phyloP scores from a whole-genome alignment of 2,113 vertebrate species.

The Ochotona curzoniae region DNA sequence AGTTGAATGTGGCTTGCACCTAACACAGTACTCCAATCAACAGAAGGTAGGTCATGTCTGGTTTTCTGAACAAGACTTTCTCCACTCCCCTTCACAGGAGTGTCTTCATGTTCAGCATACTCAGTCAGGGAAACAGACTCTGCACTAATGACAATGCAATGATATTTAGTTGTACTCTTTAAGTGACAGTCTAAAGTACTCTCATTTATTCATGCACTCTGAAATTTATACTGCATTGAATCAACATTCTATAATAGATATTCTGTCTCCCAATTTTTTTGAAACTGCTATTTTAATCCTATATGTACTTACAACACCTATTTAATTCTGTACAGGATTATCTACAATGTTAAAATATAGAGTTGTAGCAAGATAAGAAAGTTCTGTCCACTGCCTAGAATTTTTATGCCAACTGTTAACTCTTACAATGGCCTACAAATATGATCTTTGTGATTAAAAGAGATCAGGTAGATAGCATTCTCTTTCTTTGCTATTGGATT shows the following conservation, averaged over 20 bases:
- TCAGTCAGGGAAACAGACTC: background rate
- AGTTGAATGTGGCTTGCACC: background rate
- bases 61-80: background rate
- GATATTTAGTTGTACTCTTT: background rate
- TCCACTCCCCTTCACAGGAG: background rate
- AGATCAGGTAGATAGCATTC: background rate
- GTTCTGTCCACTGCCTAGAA: background rate
- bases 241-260: background rate
- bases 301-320: background rate
- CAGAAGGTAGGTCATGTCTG: background rate
- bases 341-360: background rate
- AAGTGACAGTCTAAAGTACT: background rate
- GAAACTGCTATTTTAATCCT: background rate
- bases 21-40: background rate
- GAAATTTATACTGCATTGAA: background rate
- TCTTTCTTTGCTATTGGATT: background rate
- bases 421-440: background rate
- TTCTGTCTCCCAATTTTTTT: background rate
- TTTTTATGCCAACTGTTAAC: background rate
- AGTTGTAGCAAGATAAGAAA: background rate
- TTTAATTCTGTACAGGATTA: background rate
- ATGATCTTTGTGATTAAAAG: background rate
- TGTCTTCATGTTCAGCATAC: background rate
- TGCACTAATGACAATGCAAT: rapidly evolving
- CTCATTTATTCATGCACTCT: background rate